These are phyloP conservation scores for Lasioglossum marginatum DNA, from an alignment of 2,888 invertebrate species.

Conservation along the genomic window DNA sequence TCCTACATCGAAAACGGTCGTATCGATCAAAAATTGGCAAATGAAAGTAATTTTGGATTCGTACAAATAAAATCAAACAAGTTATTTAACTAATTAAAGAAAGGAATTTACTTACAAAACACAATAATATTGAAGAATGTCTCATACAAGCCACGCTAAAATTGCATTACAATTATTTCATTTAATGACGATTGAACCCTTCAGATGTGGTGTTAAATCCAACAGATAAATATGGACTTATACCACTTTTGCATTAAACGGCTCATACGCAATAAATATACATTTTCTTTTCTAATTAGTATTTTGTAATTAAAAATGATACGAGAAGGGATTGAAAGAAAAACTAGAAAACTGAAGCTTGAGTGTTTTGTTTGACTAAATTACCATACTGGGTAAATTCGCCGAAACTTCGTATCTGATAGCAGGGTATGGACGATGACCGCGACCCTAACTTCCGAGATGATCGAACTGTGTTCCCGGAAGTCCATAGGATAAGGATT, in stretches of 20 bases:
- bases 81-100: too few relatives aligned
- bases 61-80: too few relatives aligned
- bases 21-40: background rate
- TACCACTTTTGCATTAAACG: too few relatives aligned
- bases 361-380: background rate
- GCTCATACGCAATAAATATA: too few relatives aligned
- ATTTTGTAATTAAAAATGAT: background rate
- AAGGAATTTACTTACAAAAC: too few relatives aligned
- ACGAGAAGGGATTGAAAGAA: background rate
- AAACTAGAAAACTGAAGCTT: background rate
- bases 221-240: too few relatives aligned
- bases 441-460: background rate
- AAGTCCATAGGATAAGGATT: slow-evolving; percentile 58
- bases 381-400: background rate
- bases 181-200: too few relatives aligned
- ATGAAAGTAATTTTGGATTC: background rate
- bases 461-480: slow-evolving; percentile 39
- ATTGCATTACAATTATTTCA: too few relatives aligned
- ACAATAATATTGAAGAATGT: too few relatives aligned
- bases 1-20: background rate
- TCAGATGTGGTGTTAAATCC: too few relatives aligned
- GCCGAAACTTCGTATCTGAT: background rate
- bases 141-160: too few relatives aligned
- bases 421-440: background rate
- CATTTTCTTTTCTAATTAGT: background rate